A percentile compares a stretch with the other conserved stretches of the same genome.
phyloP scores from a whole-genome alignment of 2,113 vertebrate genomes.

The human (Homo sapiens) region GRCh38 chr3:68223001-68223500 shows the following conservation, averaged over 20 bases:
- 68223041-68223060: neutral
- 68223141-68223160: neutral
- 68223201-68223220: neutral
- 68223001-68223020: neutral
- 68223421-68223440: neutral
- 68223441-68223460: neutral
- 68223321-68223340: neutral
- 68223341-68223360: neutral
- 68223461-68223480: neutral
- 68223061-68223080: slow-evolving; percentile 33
- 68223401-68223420: neutral
- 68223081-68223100: neutral
- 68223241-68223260: neutral
- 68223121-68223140: neutral
- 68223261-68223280: neutral
- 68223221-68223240: neutral
- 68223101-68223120: neutral
- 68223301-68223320: neutral
- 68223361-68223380: neutral
- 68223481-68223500: neutral
- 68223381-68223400: neutral
- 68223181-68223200: neutral
- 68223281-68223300: neutral
- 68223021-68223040: neutral
- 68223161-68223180: neutral